phyloP scores from a whole-genome alignment of 2,888 invertebrate genomes.

The Eupeodes latifasciatus region DNA sequence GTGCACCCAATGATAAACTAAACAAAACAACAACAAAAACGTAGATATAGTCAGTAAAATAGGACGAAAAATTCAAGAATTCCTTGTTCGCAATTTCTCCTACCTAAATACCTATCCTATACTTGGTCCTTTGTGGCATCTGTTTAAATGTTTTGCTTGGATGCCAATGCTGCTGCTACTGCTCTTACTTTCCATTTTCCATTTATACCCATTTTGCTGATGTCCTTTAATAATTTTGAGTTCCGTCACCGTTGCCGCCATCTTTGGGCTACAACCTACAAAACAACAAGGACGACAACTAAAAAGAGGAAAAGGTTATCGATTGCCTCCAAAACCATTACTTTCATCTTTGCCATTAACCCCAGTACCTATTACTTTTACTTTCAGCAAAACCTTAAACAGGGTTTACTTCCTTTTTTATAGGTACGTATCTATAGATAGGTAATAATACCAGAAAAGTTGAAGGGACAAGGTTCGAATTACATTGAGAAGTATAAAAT shows the following conservation, averaged over 20 bases:
- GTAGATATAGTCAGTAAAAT: not conserved
- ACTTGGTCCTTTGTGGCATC: conserved; percentile 44
- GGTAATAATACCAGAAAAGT: not conserved
- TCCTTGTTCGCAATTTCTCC: conserved; percentile 49
- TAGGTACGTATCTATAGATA: not conserved
- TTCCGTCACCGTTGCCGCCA: conserved; percentile 61
- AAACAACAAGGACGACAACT: conserved; percentile 23
- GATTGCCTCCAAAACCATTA: conserved; percentile 21
- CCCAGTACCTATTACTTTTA: conserved; percentile 26
- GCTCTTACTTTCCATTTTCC: not conserved
- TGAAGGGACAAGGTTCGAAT: not conserved
- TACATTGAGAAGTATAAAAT: conserved; percentile 51
- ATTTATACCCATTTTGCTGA: not conserved
- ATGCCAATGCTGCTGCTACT: not conserved
- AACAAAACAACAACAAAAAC: not conserved
- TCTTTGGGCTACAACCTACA: conserved; percentile 35
- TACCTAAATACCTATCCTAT: not conserved
- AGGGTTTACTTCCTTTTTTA: not conserved
- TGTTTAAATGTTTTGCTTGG: conserved; percentile 48
- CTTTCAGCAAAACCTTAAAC: conserved; percentile 1
- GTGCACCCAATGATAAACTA: conserved; percentile 11
- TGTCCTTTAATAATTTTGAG: conserved; percentile 67
- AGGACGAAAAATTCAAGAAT: conserved; percentile 29
- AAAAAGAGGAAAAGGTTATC: conserved; percentile 11
- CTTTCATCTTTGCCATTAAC: conserved; percentile 32